phyloP scores from a whole-genome alignment of 2,888 invertebrate species.

The Papilio demoleus region DNA sequence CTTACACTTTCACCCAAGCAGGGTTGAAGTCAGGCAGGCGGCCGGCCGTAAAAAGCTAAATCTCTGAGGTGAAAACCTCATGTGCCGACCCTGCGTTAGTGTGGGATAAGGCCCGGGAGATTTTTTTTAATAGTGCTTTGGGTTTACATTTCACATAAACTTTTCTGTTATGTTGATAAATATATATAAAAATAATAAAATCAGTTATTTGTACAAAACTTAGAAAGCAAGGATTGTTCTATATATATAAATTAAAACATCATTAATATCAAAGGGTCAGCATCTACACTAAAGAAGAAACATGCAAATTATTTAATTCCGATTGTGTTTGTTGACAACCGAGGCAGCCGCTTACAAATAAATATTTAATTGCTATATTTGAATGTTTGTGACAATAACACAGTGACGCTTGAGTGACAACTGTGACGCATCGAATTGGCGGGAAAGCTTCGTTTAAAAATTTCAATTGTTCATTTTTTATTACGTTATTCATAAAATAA shows the following conservation, averaged over 20 bases:
- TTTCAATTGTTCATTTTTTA: conserved; percentile 17
- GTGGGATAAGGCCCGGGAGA: no score
- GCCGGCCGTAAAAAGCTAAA: no score
- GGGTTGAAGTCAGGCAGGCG: no score
- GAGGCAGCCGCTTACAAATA: conserved; percentile 47
- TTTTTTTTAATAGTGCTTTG: no score
- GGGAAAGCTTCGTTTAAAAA: conserved; percentile 20
- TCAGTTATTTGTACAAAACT: no score
- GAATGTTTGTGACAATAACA: conserved; percentile 26
- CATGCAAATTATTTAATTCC: conserved; percentile 45
- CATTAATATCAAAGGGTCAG: conserved; percentile 29
- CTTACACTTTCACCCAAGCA: no score
- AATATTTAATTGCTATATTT: conserved; percentile 41
- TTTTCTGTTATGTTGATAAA: no score
- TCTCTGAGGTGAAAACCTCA: no score
- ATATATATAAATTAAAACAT: neutral
- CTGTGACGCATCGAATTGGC: conserved; percentile 36
- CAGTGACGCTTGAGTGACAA: conserved; percentile 36
- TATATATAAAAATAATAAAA: no score
- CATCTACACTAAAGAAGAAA: conserved; percentile 23
- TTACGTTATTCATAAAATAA: neutral
- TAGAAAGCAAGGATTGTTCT: no score
- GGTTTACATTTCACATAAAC: no score
- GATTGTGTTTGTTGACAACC: conserved; percentile 45
- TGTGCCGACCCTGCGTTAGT: no score